Evolutionary conservation across 1,140 invertebrate genomes (phyloP).

Genomic region (Drosophila busckii): DNA sequence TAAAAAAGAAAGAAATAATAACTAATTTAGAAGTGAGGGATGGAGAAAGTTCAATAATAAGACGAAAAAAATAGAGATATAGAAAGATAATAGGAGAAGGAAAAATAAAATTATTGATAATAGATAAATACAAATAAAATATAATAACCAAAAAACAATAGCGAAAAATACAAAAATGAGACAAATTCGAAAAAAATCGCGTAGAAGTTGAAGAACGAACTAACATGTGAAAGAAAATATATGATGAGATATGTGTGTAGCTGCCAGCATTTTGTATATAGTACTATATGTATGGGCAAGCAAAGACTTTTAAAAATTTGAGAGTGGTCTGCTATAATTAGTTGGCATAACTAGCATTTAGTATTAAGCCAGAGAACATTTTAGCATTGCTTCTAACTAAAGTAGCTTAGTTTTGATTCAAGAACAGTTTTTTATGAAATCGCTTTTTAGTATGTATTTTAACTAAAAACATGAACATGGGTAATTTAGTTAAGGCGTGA

Average conservation of each 20-base stretch:
- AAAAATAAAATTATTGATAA: conserved; percentile 34
- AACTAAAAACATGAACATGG: conserved; percentile 17
- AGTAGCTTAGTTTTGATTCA: conserved; percentile 41
- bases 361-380: conserved; percentile 27
- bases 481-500: conserved; percentile 26
- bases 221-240: conserved; percentile 3
- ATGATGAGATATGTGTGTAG: conserved; percentile 4
- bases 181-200: too few species aligned
- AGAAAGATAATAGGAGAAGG: conserved; percentile 28
- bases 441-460: conserved; percentile 59
- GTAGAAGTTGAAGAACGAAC: too few species aligned
- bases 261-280: conserved; percentile 13
- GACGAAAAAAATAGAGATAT: conserved; percentile 37
- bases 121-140: neutral
- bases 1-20: too few species aligned
- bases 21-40: too few species aligned
- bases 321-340: conserved; percentile 9
- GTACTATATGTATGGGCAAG: conserved; percentile 22
- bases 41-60: too few species aligned
- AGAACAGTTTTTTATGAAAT: conserved; percentile 29
- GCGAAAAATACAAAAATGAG: too few species aligned
- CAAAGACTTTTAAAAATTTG: conserved; percentile 54
- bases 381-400: conserved; percentile 55
- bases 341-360: conserved; percentile 58
- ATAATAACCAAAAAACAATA: too few species aligned